Conservation (phyloP, 2,888 invertebrate genomes). For the Nemapogon koenigi region DNA sequence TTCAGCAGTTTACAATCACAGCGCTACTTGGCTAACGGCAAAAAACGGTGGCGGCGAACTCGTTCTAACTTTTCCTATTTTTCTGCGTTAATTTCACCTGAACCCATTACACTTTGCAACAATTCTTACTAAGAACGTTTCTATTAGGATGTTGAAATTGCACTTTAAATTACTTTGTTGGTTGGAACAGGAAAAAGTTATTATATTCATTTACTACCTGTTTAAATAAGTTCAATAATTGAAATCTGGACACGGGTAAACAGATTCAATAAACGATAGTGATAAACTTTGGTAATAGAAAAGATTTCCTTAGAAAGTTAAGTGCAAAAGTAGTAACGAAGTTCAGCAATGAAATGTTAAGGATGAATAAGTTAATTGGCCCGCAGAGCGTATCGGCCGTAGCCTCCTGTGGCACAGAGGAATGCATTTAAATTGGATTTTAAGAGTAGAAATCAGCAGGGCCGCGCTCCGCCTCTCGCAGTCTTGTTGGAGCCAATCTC, state of each 20-base stretch:
- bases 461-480: conserved; percentile 42
- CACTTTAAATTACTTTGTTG: conserved; percentile 50
- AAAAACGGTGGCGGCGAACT: conserved; percentile 54
- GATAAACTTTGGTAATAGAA: conserved; percentile 4
- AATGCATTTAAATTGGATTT: conserved; percentile 67
- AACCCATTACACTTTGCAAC: conserved; percentile 64
- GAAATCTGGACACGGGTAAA: too few species aligned
- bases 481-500: conserved; percentile 63
- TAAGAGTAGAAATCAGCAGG: conserved; percentile 63
- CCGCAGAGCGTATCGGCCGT: conserved; percentile 55
- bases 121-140: conserved; percentile 37
- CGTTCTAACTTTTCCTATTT: conserved; percentile 66
- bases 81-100: conserved; percentile 63
- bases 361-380: conserved; percentile 65
- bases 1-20: conserved; percentile 64
- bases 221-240: too few species aligned
- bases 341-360: conserved; percentile 62
- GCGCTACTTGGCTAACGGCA: conserved; percentile 50
- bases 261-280: neutral
- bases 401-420: conserved; percentile 60
- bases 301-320: conserved; percentile 6
- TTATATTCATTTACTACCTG: neutral
- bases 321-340: conserved; percentile 30
- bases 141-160: conserved; percentile 52
- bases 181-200: conserved; percentile 5